Conservation (phyloP, 2,888 invertebrate species). For the Acleris cristana region DNA sequence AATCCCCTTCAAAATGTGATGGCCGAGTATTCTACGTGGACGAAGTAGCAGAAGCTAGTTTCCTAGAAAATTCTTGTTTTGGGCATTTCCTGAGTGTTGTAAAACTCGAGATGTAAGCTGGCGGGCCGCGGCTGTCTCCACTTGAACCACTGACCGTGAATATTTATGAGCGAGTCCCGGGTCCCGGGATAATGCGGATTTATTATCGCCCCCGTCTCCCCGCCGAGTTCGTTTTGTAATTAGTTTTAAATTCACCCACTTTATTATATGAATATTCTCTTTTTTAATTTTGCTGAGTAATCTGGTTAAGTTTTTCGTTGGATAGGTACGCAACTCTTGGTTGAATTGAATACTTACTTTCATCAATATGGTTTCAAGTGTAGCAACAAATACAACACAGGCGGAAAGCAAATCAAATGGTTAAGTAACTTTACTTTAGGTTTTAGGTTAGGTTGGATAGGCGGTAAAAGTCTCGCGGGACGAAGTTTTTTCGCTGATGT, state of each 20-base stretch:
- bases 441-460: too few species aligned
- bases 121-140: constrained; percentile 1
- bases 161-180: constrained; percentile 64
- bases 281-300: constrained; percentile 30
- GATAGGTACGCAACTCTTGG: neutral
- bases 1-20: too few species aligned
- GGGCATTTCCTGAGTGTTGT: neutral
- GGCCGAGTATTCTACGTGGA: too few species aligned
- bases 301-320: constrained; percentile 12
- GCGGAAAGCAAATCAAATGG: too few species aligned
- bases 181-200: constrained; percentile 51
- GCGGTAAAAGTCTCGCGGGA: too few species aligned
- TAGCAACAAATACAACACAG: too few species aligned
- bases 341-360: too few species aligned
- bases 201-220: constrained; percentile 57
- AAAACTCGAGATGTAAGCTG: constrained; percentile 1
- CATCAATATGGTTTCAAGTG: too few species aligned
- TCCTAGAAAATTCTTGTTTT: too few species aligned
- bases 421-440: too few species aligned
- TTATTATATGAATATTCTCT: constrained; percentile 39
- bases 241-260: constrained; percentile 49
- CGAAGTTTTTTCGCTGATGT: too few species aligned
- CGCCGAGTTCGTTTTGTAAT: constrained; percentile 47
- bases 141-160: constrained; percentile 53
- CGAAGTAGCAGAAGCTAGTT: too few species aligned